phyloP scores from a whole-genome alignment of 2,113 vertebrate species.

The Stomatorhinus ivindoensis region DNA sequence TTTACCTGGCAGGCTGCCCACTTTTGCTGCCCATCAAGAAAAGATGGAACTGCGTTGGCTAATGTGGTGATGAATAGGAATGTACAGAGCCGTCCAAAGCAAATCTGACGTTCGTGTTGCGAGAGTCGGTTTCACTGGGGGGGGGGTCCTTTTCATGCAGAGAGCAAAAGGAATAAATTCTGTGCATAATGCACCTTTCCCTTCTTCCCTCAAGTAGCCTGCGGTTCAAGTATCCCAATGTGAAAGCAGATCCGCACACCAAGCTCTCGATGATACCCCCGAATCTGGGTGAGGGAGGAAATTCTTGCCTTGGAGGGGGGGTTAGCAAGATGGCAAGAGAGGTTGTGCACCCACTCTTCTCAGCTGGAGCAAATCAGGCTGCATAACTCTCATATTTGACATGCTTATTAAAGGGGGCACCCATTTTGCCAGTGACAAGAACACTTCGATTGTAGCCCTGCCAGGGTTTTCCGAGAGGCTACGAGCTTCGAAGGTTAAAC shows the following conservation, averaged over 20 bases:
- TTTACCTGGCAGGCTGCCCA: slow-evolving; percentile 78
- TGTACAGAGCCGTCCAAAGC: slow-evolving; percentile 65
- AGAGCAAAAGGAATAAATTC: slow-evolving; percentile 8
- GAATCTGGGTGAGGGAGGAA: background rate
- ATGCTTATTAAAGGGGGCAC: slow-evolving; percentile 14
- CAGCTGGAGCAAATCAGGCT: slow-evolving; percentile 22
- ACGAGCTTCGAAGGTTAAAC: slow-evolving; percentile 10
- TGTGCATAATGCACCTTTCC: slow-evolving; percentile 24
- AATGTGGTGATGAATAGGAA: slow-evolving; percentile 70
- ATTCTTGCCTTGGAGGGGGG: slow-evolving; percentile 48
- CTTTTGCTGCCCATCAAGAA: slow-evolving; percentile 50
- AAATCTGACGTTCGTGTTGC: slow-evolving; percentile 66
- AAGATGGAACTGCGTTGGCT: slow-evolving; percentile 68
- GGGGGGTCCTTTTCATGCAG: slow-evolving; percentile 51
- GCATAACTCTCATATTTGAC: slow-evolving; percentile 19
- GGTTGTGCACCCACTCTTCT: slow-evolving; percentile 70
- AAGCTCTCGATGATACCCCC: background rate
- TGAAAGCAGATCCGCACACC: background rate
- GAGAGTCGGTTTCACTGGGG: slow-evolving; percentile 60
- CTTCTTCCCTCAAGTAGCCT: background rate
- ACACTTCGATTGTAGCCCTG: slow-evolving; percentile 2
- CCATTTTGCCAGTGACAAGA: slow-evolving; percentile 8
- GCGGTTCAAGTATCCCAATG: background rate
- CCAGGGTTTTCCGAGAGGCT: background rate
- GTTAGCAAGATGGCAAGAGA: slow-evolving; percentile 67